A percentile compares a stretch with the other conserved stretches of the same genome.
Evolutionary conservation across 2,113 vertebrate species (phyloP).

Genomic region (Psilopogon haemacephalus): DNA sequence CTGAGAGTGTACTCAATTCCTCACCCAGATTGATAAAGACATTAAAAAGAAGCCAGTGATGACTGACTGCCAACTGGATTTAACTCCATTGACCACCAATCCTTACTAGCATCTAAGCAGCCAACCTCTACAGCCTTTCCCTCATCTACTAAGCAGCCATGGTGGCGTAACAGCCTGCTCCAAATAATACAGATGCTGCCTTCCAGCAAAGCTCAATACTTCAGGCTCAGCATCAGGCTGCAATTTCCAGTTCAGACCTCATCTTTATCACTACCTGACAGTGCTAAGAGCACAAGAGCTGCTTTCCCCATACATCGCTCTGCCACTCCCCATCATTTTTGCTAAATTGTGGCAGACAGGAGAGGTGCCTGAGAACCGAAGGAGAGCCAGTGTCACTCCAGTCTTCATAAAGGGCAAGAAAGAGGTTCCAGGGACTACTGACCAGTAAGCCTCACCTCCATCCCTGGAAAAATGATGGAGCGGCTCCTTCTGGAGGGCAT

Average conservation of each 20-base stretch:
- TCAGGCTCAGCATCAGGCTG: neutral
- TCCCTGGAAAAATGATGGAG: too few species aligned
- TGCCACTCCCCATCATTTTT: too few species aligned
- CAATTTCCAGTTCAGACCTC: neutral
- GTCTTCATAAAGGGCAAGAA: too few species aligned
- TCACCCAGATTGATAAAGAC: neutral
- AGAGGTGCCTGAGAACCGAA: too few species aligned
- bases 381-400: too few species aligned
- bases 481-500: too few species aligned
- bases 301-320: neutral
- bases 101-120: neutral
- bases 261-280: neutral
- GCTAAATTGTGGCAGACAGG: too few species aligned
- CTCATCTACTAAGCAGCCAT: neutral
- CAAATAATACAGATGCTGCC: neutral
- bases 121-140: neutral
- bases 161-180: neutral
- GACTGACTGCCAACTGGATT: neutral
- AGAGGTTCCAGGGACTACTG: too few species aligned
- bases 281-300: neutral
- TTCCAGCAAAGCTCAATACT: neutral
- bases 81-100: neutral
- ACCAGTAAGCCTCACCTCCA: too few species aligned
- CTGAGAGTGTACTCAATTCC: neutral
- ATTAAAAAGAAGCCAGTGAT: neutral